Percentiles rank a stretch among this genome's conserved stretches.
Evolutionary conservation across 2,888 invertebrate species (phyloP).

Genomic region (Scelioninae gen. 1): DNA sequence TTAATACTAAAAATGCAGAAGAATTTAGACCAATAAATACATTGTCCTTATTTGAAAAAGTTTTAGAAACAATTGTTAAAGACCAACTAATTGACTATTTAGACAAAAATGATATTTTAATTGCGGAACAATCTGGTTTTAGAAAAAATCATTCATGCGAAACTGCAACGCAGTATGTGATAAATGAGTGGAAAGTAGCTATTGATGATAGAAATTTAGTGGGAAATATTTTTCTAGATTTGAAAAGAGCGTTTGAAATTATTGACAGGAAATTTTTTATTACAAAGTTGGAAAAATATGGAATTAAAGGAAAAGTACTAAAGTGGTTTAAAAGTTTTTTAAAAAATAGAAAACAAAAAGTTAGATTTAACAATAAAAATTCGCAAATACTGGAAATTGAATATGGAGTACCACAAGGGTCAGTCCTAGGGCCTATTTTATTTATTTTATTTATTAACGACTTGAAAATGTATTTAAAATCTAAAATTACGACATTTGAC

Average conservation of each 20-base stretch:
- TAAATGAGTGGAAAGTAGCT: neutral
- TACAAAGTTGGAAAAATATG: constrained; percentile 11
- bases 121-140: constrained; percentile 2
- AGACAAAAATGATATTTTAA: neutral
- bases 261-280: constrained; percentile 1
- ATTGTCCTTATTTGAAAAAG: constrained; percentile 9
- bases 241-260: neutral
- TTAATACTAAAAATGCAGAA: neutral
- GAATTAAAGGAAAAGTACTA: neutral
- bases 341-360: constrained; percentile 12
- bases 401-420: neutral
- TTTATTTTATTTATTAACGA: constrained; percentile 13
- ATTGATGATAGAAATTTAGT: neutral
- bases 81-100: neutral
- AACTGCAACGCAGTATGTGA: neutral
- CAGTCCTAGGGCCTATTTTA: constrained; percentile 3
- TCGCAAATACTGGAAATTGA: neutral
- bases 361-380: neutral
- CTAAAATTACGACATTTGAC: no score
- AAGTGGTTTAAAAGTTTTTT: neutral
- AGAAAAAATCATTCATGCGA: neutral
- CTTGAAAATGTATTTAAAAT: neutral
- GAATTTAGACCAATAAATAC: constrained; percentile 13
- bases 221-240: neutral
- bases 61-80: constrained; percentile 1